Evolutionary conservation across 2,797 vertebrate species (phyloP).

Genomic region (Falco naumanni): DNA sequence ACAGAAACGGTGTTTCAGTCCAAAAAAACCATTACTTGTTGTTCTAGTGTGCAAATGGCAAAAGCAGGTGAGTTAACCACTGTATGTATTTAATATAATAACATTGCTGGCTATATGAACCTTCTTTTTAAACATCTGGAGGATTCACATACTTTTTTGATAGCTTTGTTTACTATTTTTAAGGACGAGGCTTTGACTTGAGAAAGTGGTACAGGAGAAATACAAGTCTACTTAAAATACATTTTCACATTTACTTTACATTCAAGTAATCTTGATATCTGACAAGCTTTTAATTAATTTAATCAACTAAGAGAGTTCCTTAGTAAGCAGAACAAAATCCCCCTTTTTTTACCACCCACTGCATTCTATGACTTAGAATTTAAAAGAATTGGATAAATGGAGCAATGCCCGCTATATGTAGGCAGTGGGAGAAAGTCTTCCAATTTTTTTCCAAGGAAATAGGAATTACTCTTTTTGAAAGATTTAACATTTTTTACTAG

Average conservation of each 20-base stretch:
- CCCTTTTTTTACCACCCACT: accelerated
- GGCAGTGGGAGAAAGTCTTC: neutral
- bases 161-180: neutral
- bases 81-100: neutral
- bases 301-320: neutral
- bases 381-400: neutral
- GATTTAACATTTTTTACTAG: neutral
- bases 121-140: neutral
- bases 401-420: neutral
- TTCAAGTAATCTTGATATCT: neutral
- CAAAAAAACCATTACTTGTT: neutral
- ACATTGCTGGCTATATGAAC: neutral
- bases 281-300: neutral
- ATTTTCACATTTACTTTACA: neutral
- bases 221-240: neutral
- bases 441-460: neutral
- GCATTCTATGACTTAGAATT: neutral
- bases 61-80: neutral
- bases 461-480: neutral
- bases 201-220: neutral
- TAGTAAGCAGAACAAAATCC: neutral
- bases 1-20: slow-evolving; percentile 25
- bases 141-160: neutral
- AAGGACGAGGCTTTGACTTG: neutral
- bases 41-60: neutral